These are phyloP conservation scores for Neria commutata DNA, from an alignment of 2,888 invertebrate genomes.

Conservation along the genomic window DNA sequence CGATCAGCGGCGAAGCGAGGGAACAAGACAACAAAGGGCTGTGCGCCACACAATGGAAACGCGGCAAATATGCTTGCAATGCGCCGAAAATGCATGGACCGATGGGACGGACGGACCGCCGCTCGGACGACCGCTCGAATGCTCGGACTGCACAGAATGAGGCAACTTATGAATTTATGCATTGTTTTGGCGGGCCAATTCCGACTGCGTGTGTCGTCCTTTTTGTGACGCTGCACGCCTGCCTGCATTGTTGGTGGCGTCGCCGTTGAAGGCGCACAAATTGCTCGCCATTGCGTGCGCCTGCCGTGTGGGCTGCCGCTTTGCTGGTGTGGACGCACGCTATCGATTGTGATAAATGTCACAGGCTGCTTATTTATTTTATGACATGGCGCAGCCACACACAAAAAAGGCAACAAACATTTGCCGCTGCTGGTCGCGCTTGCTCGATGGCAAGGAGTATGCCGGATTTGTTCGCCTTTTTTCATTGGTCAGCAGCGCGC, in stretches of 20 bases:
- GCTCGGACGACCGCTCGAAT: constrained; percentile 39
- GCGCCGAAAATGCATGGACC: constrained; percentile 15
- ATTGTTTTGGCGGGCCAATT: constrained; percentile 19
- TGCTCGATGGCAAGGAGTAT: neutral
- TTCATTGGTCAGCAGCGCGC: neutral
- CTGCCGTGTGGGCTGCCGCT: neutral
- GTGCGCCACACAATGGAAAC: neutral
- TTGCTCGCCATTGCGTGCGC: neutral
- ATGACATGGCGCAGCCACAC: constrained; percentile 52
- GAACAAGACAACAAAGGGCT: neutral
- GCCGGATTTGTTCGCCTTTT: neutral
- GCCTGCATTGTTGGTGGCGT: constrained; percentile 27
- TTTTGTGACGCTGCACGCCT: constrained; percentile 32
- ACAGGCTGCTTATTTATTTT: constrained; percentile 61
- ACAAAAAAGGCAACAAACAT: constrained; percentile 6
- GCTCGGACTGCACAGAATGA: constrained; percentile 30
- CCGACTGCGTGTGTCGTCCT: neutral
- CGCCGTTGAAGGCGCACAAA: constrained; percentile 38
- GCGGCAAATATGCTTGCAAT: neutral
- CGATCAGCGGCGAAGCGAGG: neutral
- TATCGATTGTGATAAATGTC: constrained; percentile 60
- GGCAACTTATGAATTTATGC: constrained; percentile 51
- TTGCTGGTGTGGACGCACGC: constrained; percentile 3
- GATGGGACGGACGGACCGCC: neutral
- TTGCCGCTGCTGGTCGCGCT: constrained; percentile 3